Percentiles rank a stretch among this genome's conserved stretches.
Evolutionary conservation across 2,888 invertebrate genomes (phyloP).

Genomic region (Aplocera efformata): DNA sequence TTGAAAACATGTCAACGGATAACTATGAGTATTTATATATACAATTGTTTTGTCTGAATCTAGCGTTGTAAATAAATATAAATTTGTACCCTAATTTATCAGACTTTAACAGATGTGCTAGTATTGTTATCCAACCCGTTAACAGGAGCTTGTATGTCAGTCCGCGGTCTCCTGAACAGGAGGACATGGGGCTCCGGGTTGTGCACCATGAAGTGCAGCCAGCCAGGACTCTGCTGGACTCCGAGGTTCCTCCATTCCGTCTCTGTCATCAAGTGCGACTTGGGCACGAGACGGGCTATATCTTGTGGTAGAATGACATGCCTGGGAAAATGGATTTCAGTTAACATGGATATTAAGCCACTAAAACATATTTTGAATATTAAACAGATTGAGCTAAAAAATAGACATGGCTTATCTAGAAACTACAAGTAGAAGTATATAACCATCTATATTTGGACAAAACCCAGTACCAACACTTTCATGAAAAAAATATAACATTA

Average conservation of each 20-base stretch:
- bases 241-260: conserved; percentile 97
- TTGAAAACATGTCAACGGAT: too few relatives aligned
- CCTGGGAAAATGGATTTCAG: conserved; percentile 72
- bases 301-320: conserved; percentile 95
- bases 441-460: too few relatives aligned
- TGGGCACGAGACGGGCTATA: conserved; percentile 91
- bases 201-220: conserved; percentile 94
- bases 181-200: conserved; percentile 94
- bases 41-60: too few relatives aligned
- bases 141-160: conserved; percentile 47
- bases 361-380: too few relatives aligned
- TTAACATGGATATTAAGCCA: background rate
- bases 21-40: too few relatives aligned
- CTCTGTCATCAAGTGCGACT: conserved; percentile 95
- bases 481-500: too few relatives aligned
- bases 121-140: conserved; percentile 57
- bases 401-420: too few relatives aligned
- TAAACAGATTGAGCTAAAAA: too few relatives aligned
- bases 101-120: conserved; percentile 55
- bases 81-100: conserved; percentile 21
- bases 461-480: too few relatives aligned
- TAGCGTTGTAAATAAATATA: too few relatives aligned
- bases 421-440: too few relatives aligned
- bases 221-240: conserved; percentile 94
- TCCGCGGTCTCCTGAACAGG: conserved; percentile 85